A percentile compares a stretch with the other conserved stretches of the same genome.
Conservation (phyloP, 1,140 invertebrate genomes). For the Tetramorium simillimum region DNA sequence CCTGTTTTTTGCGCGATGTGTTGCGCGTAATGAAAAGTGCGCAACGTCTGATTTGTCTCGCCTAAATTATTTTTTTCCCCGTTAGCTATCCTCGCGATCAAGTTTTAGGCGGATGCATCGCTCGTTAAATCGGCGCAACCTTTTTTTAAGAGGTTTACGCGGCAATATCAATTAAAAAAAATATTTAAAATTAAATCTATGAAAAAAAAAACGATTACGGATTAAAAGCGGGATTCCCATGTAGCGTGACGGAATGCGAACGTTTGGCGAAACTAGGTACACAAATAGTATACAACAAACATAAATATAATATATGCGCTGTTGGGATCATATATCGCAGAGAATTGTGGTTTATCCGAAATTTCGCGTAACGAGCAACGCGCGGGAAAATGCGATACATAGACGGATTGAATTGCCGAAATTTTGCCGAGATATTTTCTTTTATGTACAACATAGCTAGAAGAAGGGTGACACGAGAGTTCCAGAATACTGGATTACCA, state of each 20-base stretch:
- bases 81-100: not conserved
- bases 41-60: not conserved
- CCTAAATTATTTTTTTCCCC: not conserved
- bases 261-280: not conserved
- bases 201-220: slow-evolving; percentile 16
- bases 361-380: slow-evolving; percentile 26
- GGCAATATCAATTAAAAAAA: not conserved
- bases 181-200: not conserved
- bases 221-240: not conserved
- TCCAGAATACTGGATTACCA: not conserved
- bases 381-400: slow-evolving; percentile 3
- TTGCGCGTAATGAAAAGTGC: not conserved
- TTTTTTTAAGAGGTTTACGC: not conserved
- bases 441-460: not conserved
- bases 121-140: not conserved
- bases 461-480: not conserved
- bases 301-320: slow-evolving; percentile 40
- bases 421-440: slow-evolving; percentile 13
- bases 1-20: not conserved
- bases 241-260: not conserved
- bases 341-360: slow-evolving; percentile 27
- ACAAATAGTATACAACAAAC: slow-evolving; percentile 28
- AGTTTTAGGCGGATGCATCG: not conserved
- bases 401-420: slow-evolving; percentile 23
- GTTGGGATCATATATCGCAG: slow-evolving; percentile 13